Evolutionary conservation across 2,797 vertebrate genomes (phyloP).

Genomic region (Erpetoichthys calabaricus): DNA sequence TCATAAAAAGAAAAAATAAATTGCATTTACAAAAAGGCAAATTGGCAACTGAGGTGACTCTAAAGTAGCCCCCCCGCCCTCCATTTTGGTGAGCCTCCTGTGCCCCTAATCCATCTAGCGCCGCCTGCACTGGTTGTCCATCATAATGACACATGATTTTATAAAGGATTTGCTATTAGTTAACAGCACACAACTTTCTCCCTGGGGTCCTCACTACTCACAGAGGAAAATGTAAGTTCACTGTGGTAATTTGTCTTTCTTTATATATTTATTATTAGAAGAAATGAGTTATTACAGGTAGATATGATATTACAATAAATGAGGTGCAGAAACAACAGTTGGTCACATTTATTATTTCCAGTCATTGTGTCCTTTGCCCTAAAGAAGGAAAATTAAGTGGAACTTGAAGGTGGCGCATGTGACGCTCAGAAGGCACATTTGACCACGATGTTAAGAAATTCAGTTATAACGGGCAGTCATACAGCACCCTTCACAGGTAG

Average conservation of each 20-base stretch:
- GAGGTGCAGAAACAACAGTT: constrained; percentile 46
- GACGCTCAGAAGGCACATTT: no score
- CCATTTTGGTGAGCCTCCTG: constrained; percentile 25
- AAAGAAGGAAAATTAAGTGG: constrained; percentile 8
- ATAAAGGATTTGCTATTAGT: constrained; percentile 63
- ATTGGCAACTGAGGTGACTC: no score
- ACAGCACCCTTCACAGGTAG: no score
- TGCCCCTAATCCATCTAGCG: constrained; percentile 67
- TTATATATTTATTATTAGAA: constrained; percentile 69
- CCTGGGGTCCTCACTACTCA: constrained; percentile 53
- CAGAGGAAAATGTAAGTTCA: constrained; percentile 63
- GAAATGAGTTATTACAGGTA: constrained; percentile 60
- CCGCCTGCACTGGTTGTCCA: constrained; percentile 59
- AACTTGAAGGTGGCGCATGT: background rate
- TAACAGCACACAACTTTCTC: constrained; percentile 56
- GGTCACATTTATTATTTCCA: constrained; percentile 52
- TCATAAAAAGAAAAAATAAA: no score
- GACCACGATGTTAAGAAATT: no score
- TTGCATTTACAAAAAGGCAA: no score
- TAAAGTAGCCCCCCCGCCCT: background rate
- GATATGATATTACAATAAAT: constrained; percentile 66
- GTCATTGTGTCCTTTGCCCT: constrained; percentile 9
- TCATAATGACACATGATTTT: constrained; percentile 69
- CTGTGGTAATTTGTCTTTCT: constrained; percentile 65
- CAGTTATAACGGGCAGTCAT: no score